Conservation (phyloP, 2,797 vertebrate genomes). For the Apogon hyalosoma region DNA sequence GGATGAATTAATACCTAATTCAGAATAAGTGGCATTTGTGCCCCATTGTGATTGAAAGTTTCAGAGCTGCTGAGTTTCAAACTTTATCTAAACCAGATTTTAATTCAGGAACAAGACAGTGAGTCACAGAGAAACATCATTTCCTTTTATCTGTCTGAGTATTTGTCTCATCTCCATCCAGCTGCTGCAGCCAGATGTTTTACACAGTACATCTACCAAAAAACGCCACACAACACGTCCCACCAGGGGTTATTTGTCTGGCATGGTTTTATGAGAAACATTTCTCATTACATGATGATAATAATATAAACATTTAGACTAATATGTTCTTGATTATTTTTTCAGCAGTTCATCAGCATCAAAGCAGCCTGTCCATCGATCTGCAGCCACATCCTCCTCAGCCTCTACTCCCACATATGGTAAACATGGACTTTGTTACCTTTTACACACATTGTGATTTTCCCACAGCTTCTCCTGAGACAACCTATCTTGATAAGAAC, state of each 20-base stretch:
- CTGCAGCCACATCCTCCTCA: constrained; percentile 46
- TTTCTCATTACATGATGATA: neutral
- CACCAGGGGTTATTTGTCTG: neutral
- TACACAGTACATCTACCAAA: constrained; percentile 14
- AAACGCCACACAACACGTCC: neutral
- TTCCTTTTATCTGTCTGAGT: neutral
- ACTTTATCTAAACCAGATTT: constrained; percentile 39
- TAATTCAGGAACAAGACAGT: constrained; percentile 5
- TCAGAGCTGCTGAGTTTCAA: neutral
- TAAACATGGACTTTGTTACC: constrained; percentile 46
- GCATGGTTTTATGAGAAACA: constrained; percentile 26
- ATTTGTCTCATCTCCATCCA: constrained; percentile 15
- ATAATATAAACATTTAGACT: neutral
- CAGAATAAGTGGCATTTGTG: constrained; percentile 7
- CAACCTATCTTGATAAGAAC: neutral
- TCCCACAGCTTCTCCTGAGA: neutral
- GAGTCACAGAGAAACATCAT: constrained; percentile 24
- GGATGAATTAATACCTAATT: constrained; percentile 28
- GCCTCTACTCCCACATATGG: constrained; percentile 64
- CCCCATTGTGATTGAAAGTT: constrained; percentile 14
- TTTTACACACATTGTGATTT: constrained; percentile 22
- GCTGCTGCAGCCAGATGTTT: constrained; percentile 45
- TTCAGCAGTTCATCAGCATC: constrained; percentile 59
- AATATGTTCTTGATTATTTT: constrained; percentile 33
- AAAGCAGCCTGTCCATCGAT: constrained; percentile 61